Evolutionary conservation across 2,888 invertebrate genomes (phyloP), one percentile per base, ranked within the genome.

Genomic region (Malthinus flaveolus): DNA sequence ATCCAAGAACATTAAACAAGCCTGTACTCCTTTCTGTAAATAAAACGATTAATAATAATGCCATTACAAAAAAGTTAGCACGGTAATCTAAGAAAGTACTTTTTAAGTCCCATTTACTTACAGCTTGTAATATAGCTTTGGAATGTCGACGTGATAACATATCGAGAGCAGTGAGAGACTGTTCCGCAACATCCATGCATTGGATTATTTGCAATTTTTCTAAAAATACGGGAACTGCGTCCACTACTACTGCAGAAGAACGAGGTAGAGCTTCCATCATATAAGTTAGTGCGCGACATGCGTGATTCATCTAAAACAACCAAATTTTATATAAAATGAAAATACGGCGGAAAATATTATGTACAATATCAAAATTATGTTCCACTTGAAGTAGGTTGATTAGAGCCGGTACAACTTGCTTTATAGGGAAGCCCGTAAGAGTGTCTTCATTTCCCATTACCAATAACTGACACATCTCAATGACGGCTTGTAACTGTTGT

Each of bases 401-500:
- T 34, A 99, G 86, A 5, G 96, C 95, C 0, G 97, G 97, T 46
- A 98, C 97, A 10, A 97, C 97, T 79, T 97, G 96, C 72, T 98
- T 93, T 34, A 97, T 95, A 0, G 98, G 98, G 79, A 99, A 97
- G n/a, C 97, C 97, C 36, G 96, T 93, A 51, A 98, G 84, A 0
- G 97, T 97, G 78, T 98, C 98, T 80, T 98, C 98, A 77, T 98
- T 98, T 67, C 97, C 97, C 97, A 98, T 98, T 33, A 98, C 97
- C 54, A 98, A 83, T 79, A 98, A 87, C 82, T 98, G 97, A 78
- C 97, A 97, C 96, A 98, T 96, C 81, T 97, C 97, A 63, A 97
- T 96, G 34, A 95, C 96, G 1, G 97, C 95, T 76, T 97, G 95
- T 62, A 98, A 81, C 79, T 98, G 97, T 74, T 95, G 95, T 7